Evolutionary conservation across 2,797 vertebrate genomes (phyloP).

Genomic region (Euphonia xanthogaster): DNA sequence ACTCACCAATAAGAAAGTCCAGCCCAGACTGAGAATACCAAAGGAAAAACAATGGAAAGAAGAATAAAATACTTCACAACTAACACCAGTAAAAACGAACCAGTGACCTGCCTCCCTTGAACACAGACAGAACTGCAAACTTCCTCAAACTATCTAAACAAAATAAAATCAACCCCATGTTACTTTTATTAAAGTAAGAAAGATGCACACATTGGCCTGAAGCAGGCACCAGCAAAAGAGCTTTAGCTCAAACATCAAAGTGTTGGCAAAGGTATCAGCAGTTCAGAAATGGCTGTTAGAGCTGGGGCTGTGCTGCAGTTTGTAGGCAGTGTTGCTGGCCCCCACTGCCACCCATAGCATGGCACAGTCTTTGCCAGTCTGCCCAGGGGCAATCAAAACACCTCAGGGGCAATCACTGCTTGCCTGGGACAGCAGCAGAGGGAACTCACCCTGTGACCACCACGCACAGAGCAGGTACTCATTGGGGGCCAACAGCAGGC

Average conservation of each 20-base stretch:
- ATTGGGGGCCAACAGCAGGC: neutral
- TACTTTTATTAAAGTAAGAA: neutral
- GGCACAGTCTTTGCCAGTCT: no score
- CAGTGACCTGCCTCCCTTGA: neutral
- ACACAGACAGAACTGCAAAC: neutral
- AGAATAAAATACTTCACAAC: neutral
- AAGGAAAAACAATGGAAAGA: neutral
- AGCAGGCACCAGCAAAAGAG: neutral
- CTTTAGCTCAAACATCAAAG: neutral
- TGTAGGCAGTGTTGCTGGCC: neutral
- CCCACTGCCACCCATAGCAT: neutral
- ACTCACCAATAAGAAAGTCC: neutral
- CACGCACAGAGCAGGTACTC: neutral
- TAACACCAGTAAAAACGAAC: neutral
- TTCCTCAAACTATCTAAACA: neutral
- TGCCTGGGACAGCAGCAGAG: neutral
- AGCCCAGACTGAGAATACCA: neutral
- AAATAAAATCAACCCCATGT: neutral
- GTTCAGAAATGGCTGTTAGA: neutral
- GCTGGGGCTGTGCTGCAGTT: neutral
- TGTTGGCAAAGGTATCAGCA: neutral
- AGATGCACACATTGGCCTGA: neutral
- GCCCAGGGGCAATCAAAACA: neutral
- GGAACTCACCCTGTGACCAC: neutral
- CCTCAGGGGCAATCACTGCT: neutral